These are phyloP conservation scores for Pseudorasbora parva DNA, from an alignment of 2,113 vertebrate genomes.

Conservation along the genomic window DNA sequence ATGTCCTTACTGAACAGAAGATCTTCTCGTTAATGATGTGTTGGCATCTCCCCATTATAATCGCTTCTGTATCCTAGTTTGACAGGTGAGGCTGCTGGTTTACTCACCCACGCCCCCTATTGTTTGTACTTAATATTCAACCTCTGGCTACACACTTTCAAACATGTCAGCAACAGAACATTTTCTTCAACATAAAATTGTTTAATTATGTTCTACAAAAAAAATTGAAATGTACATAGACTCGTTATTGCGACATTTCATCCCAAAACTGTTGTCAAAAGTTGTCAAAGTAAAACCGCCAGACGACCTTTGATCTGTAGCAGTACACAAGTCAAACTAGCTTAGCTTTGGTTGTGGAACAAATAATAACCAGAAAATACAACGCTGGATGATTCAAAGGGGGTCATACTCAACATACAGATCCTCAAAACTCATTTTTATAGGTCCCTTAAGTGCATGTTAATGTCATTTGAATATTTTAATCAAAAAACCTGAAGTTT, in stretches of 20 bases:
- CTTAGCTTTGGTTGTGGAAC: neutral
- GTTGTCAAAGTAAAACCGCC: neutral
- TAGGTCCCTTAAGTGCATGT: conserved; percentile 1
- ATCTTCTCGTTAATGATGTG: neutral
- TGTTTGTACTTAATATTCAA: neutral
- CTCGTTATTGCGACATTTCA: neutral
- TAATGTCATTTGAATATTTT: neutral
- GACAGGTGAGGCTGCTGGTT: neutral
- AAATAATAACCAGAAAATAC: neutral
- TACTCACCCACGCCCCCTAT: neutral
- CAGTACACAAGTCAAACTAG: conserved; percentile 1
- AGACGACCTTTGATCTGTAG: neutral
- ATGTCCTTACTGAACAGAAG: neutral
- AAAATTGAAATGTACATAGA: neutral
- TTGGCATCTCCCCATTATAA: neutral
- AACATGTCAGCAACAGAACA: neutral
- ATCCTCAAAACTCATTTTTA: neutral
- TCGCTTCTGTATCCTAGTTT: neutral
- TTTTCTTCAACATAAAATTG: neutral
- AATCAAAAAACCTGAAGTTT: neutral
- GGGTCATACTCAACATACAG: neutral
- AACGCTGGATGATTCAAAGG: neutral
- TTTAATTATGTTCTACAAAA: neutral
- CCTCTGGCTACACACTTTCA: neutral
- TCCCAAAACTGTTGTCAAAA: neutral